Evolutionary conservation across 2,113 vertebrate genomes (phyloP).

Genomic region (Nothoprocta pentlandii): DNA sequence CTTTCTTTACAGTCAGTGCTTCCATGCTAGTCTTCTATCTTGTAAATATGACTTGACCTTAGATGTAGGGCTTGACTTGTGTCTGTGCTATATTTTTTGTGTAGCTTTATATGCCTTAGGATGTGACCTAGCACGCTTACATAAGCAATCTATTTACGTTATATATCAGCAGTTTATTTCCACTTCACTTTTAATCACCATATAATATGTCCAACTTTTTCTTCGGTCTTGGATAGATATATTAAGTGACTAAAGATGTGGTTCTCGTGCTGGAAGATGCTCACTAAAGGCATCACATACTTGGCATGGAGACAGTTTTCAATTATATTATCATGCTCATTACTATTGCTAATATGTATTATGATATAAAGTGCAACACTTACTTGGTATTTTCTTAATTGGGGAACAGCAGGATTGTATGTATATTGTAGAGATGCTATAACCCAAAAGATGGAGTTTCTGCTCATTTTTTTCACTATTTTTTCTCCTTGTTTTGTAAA

Average conservation of each 20-base stretch:
- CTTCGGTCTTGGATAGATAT: background rate
- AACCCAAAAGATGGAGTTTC: background rate
- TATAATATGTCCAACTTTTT: background rate
- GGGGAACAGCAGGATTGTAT: background rate
- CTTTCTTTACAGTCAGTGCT: background rate
- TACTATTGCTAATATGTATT: background rate
- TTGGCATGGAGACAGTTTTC: background rate
- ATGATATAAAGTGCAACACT: background rate
- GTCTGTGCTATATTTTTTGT: background rate
- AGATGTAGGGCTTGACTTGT: background rate
- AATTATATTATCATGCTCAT: background rate
- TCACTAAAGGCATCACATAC: background rate
- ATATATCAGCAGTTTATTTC: background rate
- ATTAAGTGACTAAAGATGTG: background rate
- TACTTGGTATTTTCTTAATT: background rate
- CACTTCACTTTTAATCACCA: background rate
- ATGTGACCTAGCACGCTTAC: background rate
- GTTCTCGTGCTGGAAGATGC: background rate
- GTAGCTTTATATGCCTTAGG: rapidly evolving
- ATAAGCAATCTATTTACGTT: background rate
- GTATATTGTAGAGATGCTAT: background rate
- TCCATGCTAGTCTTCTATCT: background rate
- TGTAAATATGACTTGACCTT: background rate
- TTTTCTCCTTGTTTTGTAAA: background rate
- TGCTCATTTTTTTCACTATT: background rate